Evolutionary conservation across 1,140 invertebrate species (phyloP).

Genomic region (Microplitis demolitor): DNA sequence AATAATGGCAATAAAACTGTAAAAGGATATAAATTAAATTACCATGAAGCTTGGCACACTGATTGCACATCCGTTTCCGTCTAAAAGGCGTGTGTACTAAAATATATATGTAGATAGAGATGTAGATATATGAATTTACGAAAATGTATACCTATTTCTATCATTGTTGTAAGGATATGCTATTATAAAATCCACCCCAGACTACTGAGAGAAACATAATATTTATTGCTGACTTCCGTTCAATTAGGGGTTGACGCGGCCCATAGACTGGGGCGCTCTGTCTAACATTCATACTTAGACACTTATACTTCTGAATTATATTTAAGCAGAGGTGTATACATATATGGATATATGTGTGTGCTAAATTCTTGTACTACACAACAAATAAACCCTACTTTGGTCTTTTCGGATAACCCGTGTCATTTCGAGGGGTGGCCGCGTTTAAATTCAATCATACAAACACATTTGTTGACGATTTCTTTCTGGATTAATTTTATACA

Average conservation of each 20-base stretch:
- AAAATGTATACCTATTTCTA: conserved; percentile 28
- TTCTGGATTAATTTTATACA: background rate
- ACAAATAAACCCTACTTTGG: too few relatives aligned
- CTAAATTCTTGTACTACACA: background rate
- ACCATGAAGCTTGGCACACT: conserved; percentile 31
- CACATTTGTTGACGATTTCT: background rate
- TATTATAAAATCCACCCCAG: conserved; percentile 51
- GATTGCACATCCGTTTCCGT: conserved; percentile 54
- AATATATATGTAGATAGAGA: background rate
- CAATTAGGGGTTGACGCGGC: conserved; percentile 53
- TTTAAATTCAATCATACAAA: background rate
- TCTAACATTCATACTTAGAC: background rate
- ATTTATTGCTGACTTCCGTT: conserved; percentile 58
- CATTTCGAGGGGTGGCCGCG: background rate
- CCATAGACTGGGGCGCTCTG: conserved; percentile 9
- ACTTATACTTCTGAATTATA: background rate
- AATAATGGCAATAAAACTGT: conserved; percentile 27
- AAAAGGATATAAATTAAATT: conserved; percentile 22
- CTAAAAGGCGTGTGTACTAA: conserved; percentile 8
- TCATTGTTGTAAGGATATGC: conserved; percentile 29
- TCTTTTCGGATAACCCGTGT: background rate
- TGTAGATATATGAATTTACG: conserved; percentile 11
- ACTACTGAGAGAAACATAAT: conserved; percentile 45
- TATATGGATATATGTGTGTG: background rate
- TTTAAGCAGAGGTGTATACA: background rate